Percentiles rank a stretch among this genome's conserved stretches.
These are phyloP conservation scores for Meandrina meandrites DNA, from an alignment of 92 coral and sea anemone genomes.

Conservation along the genomic window DNA sequence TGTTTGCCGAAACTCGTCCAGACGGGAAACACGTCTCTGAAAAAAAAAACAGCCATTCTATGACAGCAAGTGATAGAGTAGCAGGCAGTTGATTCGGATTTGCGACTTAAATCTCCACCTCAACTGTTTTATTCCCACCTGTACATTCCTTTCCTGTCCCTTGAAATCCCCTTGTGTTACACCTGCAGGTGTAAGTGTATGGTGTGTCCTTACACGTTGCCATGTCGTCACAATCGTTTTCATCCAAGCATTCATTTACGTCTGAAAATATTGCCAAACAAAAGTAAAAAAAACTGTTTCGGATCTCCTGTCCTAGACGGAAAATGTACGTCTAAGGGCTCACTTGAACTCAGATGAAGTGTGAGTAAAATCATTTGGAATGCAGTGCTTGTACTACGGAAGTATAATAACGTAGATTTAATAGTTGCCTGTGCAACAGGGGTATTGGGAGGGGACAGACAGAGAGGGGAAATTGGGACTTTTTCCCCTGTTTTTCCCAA, in stretches of 20 bases:
- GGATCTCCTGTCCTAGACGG: too few relatives aligned
- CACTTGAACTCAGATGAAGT: not conserved
- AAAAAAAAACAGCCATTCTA: too few relatives aligned
- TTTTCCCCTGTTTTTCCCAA: too few relatives aligned
- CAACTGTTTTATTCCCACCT: conserved; percentile 3
- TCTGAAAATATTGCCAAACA: conserved; percentile 2
- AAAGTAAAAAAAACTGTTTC: not conserved
- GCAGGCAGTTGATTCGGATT: not conserved
- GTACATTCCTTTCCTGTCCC: conserved; percentile 25
- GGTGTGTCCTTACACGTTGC: conserved; percentile 4
- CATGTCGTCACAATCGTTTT: conserved; percentile 39
- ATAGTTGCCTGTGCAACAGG: too few relatives aligned
- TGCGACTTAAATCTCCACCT: not conserved
- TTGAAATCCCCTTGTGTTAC: conserved; percentile 9
- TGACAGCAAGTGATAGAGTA: not conserved
- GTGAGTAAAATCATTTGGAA: not conserved
- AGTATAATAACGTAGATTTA: too few relatives aligned
- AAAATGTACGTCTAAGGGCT: not conserved
- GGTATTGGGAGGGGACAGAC: too few relatives aligned
- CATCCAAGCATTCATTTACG: conserved; percentile 22
- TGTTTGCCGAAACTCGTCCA: too few relatives aligned
- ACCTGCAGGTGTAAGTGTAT: not conserved
- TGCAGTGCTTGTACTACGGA: too few relatives aligned
- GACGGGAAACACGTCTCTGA: too few relatives aligned
- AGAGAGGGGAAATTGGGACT: too few relatives aligned